Evolutionary conservation across 1,140 invertebrate genomes (phyloP), one percentile per base, ranked within the genome.

Genomic region (Drosophila nikananu): DNA sequence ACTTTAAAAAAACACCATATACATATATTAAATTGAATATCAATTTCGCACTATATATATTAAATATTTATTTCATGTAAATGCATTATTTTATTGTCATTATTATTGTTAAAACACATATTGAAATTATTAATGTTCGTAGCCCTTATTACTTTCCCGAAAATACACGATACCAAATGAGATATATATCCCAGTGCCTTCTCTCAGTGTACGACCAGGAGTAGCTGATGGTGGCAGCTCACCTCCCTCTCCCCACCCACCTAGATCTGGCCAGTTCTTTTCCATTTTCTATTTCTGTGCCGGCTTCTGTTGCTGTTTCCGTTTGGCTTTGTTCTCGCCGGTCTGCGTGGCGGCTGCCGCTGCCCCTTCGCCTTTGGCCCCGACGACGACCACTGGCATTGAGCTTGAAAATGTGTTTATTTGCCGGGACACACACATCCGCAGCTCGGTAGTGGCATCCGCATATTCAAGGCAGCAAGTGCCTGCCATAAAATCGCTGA

Each of bases 351-450:
- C 49, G 9, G 48, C 25, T n/a, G 49, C 39, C 5, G 49, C 5
- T 30, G 25, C 46, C 41, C 64, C 39, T 57, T 44, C 58, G 67
- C 80, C 72, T 80, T 77, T 77, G 70, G 70, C 44, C 67, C 64
- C 25, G 5, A 46, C 48, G 17, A 19, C 35, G 35, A 57, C 54
- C 73, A 74, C 57, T 79, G 84, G 86, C 84, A 87, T 87, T 89
- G 84, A 90, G 86, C 84, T 89, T 89, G 84, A 89, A 89, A 89
- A 89, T 89, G 84, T 89, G 84, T 89, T 89, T 89, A 90, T 89
- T 90, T 81, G 55, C 68, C 51, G 25, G 63, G 58, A 46, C 58
- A 65, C 25, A 63, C 63, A 42, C 58, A n/a, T 30, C 67, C 39
- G 51, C 42, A 35, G 41, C 17, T 27, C 58, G 27, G 60, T n/a